phyloP scores from a whole-genome alignment of 2,888 invertebrate genomes.

The Coenonympha glycerion region DNA sequence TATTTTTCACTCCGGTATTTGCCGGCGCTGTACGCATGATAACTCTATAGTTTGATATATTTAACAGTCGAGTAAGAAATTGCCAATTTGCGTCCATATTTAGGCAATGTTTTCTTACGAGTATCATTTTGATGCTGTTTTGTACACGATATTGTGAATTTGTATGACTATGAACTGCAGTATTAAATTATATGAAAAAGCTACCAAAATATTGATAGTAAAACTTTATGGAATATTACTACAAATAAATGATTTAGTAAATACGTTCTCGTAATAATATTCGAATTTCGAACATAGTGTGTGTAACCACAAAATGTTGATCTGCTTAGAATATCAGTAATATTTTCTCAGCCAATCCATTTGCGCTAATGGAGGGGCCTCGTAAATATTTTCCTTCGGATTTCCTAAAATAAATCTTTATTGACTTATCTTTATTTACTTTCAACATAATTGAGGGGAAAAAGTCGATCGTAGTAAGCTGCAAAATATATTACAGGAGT shows the following conservation, averaged over 20 bases:
- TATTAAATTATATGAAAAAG: too few relatives aligned
- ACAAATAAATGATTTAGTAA: too few relatives aligned
- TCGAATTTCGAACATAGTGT: slow-evolving; percentile 21
- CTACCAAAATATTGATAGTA: too few relatives aligned
- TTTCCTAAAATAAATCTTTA: slow-evolving; percentile 30
- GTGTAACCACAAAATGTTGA: slow-evolving; percentile 18
- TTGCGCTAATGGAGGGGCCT: slow-evolving; percentile 33
- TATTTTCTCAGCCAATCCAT: slow-evolving; percentile 38
- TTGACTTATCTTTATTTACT: slow-evolving; percentile 29
- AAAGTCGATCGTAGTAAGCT: too few relatives aligned
- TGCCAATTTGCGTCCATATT: neutral
- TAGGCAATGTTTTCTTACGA: too few relatives aligned
- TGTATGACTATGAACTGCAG: too few relatives aligned
- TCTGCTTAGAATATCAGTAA: slow-evolving; percentile 29
- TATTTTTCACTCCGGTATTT: slow-evolving; percentile 7
- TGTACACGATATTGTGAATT: too few relatives aligned
- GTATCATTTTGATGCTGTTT: too few relatives aligned
- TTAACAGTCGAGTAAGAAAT: slow-evolving; percentile 6
- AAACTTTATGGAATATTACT: too few relatives aligned
- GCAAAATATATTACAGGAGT: too few relatives aligned
- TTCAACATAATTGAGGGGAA: slow-evolving; percentile 9
- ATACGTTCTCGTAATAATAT: neutral
- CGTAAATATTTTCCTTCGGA: slow-evolving; percentile 26
- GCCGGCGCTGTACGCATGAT: slow-evolving; percentile 10
- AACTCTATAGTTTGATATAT: slow-evolving; percentile 9